Evolutionary conservation across 2,888 invertebrate species (phyloP).

Genomic region (Diarsia dahlii): DNA sequence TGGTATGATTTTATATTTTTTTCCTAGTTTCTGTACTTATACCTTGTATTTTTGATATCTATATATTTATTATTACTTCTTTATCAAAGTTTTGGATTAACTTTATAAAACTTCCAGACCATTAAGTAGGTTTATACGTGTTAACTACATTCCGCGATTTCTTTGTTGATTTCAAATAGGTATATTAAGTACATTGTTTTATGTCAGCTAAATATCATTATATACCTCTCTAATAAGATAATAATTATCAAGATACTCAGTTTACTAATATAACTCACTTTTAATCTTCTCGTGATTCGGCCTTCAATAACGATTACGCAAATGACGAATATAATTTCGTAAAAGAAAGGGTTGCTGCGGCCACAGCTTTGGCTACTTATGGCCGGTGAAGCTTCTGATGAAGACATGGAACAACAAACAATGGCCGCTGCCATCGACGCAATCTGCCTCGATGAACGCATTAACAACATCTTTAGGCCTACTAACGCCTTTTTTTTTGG

Average conservation of each 20-base stretch:
- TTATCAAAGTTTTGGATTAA: conserved; percentile 24
- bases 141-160: neutral
- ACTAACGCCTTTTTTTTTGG: conserved; percentile 11
- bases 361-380: too few species aligned
- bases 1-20: conserved; percentile 30
- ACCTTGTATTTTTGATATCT: conserved; percentile 58
- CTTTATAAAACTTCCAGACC: conserved; percentile 18
- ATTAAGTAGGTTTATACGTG: conserved; percentile 7
- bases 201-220: too few species aligned
- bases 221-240: too few species aligned
- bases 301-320: too few species aligned
- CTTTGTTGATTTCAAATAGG: neutral
- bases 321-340: too few species aligned
- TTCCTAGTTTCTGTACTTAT: conserved; percentile 9
- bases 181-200: too few species aligned
- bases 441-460: conserved; percentile 11
- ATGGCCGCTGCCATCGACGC: conserved; percentile 2
- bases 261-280: too few species aligned
- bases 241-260: too few species aligned
- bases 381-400: too few species aligned
- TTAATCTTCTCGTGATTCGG: too few species aligned
- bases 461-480: conserved; percentile 5
- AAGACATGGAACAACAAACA: too few species aligned
- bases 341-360: too few species aligned
- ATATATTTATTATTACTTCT: conserved; percentile 32